Evolutionary conservation across 2,888 invertebrate genomes (phyloP), one percentile per base, ranked within the genome.

Genomic region (Tiliacea aurago): DNA sequence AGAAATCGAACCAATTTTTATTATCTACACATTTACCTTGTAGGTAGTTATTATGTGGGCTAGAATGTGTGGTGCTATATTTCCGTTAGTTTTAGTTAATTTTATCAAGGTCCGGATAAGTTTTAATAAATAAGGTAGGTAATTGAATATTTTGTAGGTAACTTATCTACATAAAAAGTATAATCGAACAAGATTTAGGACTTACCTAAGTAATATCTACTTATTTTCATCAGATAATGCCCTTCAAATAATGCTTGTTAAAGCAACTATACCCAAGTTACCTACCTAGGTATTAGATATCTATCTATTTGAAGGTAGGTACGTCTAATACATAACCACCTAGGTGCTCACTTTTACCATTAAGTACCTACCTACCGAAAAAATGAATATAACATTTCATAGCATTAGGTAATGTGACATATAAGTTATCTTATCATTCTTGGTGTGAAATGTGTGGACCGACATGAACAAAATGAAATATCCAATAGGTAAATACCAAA

Each of bases 1-100:
- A 78, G 84, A 87, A 85, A 63, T 56, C 28, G 28, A 71, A 56
- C 15, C 47, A 37, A 49, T 65, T 58, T 66, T 58, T 73, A 76
- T 83, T 74, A 86, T 82, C 61, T 61, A 72, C 73, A 63, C 70
- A 63, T 84, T 87, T 84, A 87, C 86, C 87, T 84, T 74, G 47
- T 78, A 41, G 37, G 4, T 37, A 37, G 37, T 2, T 37, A 4
- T 64, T 65, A 13, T 47, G 28, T 51, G 37, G 10, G 33, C 59
- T 56, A 7, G 13, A n/a, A 45, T 47, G 11, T 53, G 0, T 51
- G 20, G n/a, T 23, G 11, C 41, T 49, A 7, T 41, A 15, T 68
- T 33, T 74, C 49, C 43, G 77, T 15, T 55, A 23, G 18, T 55
- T 65, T 55, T 76, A 47, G 41, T 9, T n/a, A n/a, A 28, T 45